Evolutionary conservation across 1,140 invertebrate genomes (phyloP).

Genomic region (Phocides pigmalion): DNA sequence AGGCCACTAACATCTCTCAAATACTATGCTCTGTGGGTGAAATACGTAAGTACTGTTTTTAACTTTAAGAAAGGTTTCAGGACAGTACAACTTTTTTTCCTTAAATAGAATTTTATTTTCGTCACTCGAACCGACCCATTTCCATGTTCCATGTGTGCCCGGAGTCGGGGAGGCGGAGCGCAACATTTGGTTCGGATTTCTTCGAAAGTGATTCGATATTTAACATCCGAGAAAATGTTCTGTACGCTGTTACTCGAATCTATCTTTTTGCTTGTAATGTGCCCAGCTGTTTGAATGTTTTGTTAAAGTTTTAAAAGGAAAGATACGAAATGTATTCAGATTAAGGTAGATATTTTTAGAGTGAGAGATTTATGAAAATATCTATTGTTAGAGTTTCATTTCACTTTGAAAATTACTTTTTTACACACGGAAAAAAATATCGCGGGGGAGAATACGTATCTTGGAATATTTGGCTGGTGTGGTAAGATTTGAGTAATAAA

Average conservation of each 20-base stretch:
- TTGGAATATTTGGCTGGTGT: too few species aligned
- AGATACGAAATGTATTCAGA: not conserved
- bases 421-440: too few species aligned
- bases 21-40: too few species aligned
- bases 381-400: too few species aligned
- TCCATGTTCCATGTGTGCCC: constrained; percentile 7
- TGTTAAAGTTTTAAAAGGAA: not conserved
- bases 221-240: constrained; percentile 22
- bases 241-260: constrained; percentile 9
- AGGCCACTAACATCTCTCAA: too few species aligned
- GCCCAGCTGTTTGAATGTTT: not conserved
- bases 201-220: constrained; percentile 16
- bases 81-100: not conserved
- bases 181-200: constrained; percentile 23
- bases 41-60: not conserved
- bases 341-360: too few species aligned
- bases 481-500: too few species aligned
- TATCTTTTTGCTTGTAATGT: constrained; percentile 2
- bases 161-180: constrained; percentile 13
- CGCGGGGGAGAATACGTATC: too few species aligned
- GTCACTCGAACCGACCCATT: constrained; percentile 11
- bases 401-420: too few species aligned
- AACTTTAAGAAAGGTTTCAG: not conserved
- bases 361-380: too few species aligned
- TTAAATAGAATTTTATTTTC: constrained; percentile 13